Evolutionary conservation across 2,888 invertebrate genomes (phyloP).

Genomic region (Imbricaverruca yamaguchii): DNA sequence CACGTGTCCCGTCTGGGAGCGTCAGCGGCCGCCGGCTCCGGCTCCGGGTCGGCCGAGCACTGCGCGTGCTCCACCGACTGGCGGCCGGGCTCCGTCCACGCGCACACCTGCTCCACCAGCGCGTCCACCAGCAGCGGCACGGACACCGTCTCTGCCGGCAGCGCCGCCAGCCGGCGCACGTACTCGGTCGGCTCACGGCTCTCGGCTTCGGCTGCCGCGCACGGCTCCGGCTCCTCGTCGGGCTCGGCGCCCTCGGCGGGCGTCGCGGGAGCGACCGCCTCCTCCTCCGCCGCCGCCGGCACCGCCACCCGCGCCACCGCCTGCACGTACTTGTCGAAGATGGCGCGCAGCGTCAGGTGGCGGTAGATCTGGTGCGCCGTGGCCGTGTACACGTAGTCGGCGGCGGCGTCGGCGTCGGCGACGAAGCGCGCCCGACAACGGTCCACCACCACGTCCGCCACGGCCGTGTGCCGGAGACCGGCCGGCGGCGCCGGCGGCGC

Average conservation of each 20-base stretch:
- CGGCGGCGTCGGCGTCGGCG: neutral
- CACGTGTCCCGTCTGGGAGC: neutral
- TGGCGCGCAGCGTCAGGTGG: neutral
- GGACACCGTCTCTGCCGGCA: neutral
- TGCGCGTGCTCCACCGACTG: neutral
- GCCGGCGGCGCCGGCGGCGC: neutral
- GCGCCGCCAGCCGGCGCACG: neutral
- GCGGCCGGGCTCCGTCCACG: neutral
- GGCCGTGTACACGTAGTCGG: neutral
- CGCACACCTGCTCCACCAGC: constrained; percentile 18
- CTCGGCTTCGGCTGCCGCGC: neutral
- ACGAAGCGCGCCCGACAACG: neutral
- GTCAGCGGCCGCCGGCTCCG: neutral
- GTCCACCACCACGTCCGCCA: neutral
- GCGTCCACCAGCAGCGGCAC: neutral
- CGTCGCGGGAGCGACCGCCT: neutral
- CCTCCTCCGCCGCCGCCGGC: neutral
- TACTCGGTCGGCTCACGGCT: neutral
- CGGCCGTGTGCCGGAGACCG: neutral
- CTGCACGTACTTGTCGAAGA: constrained; percentile 5
- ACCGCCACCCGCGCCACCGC: neutral
- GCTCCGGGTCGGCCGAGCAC: no score
- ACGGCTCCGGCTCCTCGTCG: neutral
- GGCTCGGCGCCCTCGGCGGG: neutral
- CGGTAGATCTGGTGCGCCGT: neutral